phyloP scores from a whole-genome alignment of 1,140 invertebrate species.

The Macrobrachium nipponense region DNA sequence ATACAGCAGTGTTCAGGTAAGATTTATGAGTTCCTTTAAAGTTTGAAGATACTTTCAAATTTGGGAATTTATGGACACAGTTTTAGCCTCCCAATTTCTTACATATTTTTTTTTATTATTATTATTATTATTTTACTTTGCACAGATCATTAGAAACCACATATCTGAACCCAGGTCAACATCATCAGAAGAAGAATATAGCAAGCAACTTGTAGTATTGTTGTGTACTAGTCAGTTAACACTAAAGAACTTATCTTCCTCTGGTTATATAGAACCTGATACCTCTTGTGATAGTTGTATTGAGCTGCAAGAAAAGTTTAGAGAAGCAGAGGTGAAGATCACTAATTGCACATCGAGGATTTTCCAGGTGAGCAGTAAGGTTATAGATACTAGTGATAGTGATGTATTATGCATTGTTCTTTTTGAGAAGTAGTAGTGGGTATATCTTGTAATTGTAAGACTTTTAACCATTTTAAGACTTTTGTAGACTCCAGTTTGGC shows the following conservation, averaged over 20 bases:
- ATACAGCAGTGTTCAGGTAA: slow-evolving; percentile 6
- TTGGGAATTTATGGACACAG: not conserved
- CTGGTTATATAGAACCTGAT: not conserved
- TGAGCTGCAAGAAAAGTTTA: slow-evolving; percentile 33
- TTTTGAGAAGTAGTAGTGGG: not conserved
- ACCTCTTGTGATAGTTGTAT: not conserved
- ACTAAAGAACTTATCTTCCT: not conserved
- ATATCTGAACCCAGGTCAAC: slow-evolving; percentile 35
- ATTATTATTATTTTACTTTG: not conserved
- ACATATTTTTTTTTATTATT: not conserved
- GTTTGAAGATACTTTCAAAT: not conserved
- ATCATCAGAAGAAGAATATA: slow-evolving; percentile 30
- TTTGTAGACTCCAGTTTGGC: too few species aligned
- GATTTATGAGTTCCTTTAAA: not conserved
- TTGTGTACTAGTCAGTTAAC: slow-evolving; percentile 19
- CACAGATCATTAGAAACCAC: slow-evolving; percentile 44
- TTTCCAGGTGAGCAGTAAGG: slow-evolving; percentile 31
- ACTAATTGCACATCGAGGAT: slow-evolving; percentile 23
- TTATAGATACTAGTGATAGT: not conserved
- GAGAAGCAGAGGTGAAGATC: not conserved
- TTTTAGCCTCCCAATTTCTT: not conserved
- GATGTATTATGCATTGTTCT: not conserved
- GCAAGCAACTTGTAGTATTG: slow-evolving; percentile 22
- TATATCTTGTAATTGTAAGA: too few species aligned
- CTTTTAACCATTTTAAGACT: too few species aligned